Conservation (phyloP, 2,113 vertebrate species). For the Boulengeromyrus knoepffleri region DNA sequence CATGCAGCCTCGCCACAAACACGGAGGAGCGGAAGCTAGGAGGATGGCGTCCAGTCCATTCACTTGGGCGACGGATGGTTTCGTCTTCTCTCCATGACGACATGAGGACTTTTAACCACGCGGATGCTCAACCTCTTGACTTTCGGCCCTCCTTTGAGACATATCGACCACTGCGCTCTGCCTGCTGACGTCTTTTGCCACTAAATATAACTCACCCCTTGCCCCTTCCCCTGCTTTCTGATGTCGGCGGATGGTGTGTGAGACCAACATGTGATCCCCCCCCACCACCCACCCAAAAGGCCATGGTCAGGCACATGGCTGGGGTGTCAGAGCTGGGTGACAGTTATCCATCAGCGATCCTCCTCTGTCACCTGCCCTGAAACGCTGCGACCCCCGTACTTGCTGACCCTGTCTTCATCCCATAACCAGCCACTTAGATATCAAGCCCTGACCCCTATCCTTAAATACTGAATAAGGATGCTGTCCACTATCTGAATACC, state of each 20-base stretch:
- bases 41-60: background rate
- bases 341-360: background rate
- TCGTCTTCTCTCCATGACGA: background rate
- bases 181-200: background rate
- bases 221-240: background rate
- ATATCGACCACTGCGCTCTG: background rate
- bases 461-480: background rate
- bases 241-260: background rate
- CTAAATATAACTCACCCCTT: slow-evolving; percentile 2
- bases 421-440: background rate
- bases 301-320: background rate
- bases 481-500: background rate
- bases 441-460: background rate
- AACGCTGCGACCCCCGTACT: background rate
- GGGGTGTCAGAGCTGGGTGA: background rate
- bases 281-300: background rate
- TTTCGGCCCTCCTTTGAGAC: background rate
- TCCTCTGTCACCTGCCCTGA: background rate
- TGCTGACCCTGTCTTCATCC: background rate
- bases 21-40: background rate
- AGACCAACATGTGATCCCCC: background rate
- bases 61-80: background rate
- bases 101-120: background rate
- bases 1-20: background rate
- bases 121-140: background rate